A percentile compares a stretch with the other conserved stretches of the same genome.
Evolutionary conservation across 2,888 invertebrate species (phyloP).

Genomic region (Lasius fuliginosus): DNA sequence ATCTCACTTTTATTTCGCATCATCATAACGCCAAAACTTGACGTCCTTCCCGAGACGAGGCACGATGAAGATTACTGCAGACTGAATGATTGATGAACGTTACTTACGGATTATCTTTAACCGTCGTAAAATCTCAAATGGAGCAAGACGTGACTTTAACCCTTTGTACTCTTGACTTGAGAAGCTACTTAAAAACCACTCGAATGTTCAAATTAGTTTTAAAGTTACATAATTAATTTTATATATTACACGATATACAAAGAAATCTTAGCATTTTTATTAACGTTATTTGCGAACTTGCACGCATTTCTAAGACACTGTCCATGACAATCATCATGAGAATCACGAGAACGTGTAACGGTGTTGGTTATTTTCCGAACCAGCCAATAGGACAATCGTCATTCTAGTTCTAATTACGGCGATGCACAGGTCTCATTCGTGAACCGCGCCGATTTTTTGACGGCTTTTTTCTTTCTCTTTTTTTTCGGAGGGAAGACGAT

Average conservation of each 20-base stretch:
- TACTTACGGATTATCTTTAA: constrained; percentile 36
- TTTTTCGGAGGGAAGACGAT: constrained; percentile 35
- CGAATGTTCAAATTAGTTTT: neutral
- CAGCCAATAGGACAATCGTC: constrained; percentile 38
- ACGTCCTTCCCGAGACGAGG: constrained; percentile 2
- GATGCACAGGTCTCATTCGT: constrained; percentile 5
- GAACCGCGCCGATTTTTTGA: constrained; percentile 65
- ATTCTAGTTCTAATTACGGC: constrained; percentile 47
- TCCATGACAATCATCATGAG: constrained; percentile 47
- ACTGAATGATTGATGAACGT: constrained; percentile 31
- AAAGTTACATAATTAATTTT: constrained; percentile 8
- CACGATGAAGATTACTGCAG: constrained; percentile 18
- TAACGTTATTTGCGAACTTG: neutral
- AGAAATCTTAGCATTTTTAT: neutral
- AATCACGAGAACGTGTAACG: constrained; percentile 66
- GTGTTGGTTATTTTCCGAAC: constrained; percentile 65
- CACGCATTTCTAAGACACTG: constrained; percentile 31
- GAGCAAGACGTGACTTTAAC: constrained; percentile 23
- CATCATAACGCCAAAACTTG: constrained; percentile 31
- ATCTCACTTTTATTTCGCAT: constrained; percentile 45
- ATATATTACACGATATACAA: neutral
- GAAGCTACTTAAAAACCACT: neutral
- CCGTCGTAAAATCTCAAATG: constrained; percentile 30
- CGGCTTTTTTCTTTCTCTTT: neutral
- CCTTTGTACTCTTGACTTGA: neutral